A percentile compares a stretch with the other conserved stretches of the same genome.
phyloP scores from a whole-genome alignment of 1,140 invertebrate genomes.

The Drosophila pseudoananassae region DNA sequence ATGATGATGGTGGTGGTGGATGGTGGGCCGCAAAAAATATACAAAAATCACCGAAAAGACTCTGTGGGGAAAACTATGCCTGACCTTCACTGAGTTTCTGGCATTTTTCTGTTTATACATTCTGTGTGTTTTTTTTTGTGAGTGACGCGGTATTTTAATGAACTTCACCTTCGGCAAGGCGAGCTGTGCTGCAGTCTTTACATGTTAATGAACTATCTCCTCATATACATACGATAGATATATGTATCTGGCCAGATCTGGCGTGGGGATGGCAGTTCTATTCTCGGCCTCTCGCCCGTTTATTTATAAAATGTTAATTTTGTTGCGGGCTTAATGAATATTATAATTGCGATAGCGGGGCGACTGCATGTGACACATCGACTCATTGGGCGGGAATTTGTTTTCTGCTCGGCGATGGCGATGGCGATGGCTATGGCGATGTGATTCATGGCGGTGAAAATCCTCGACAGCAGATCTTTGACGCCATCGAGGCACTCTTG shows the following conservation, averaged over 20 bases:
- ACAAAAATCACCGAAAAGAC: slow-evolving; percentile 5
- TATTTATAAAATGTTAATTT: slow-evolving; percentile 51
- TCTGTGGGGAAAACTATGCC: slow-evolving; percentile 30
- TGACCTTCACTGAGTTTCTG: slow-evolving; percentile 59
- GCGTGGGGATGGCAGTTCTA: slow-evolving; percentile 13
- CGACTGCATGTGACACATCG: slow-evolving; percentile 66
- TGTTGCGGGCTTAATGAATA: slow-evolving; percentile 42
- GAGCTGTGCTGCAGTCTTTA: slow-evolving; percentile 56
- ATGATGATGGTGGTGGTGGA: slow-evolving; percentile 19
- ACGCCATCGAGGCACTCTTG: slow-evolving; percentile 23
- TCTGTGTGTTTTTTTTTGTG: slow-evolving; percentile 26
- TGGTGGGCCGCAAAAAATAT: slow-evolving; percentile 6
- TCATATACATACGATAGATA: not conserved
- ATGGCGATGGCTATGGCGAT: not conserved
- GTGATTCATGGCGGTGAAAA: slow-evolving; percentile 58
- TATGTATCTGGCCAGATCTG: not conserved
- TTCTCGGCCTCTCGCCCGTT: slow-evolving; percentile 19
- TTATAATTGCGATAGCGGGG: slow-evolving; percentile 30
- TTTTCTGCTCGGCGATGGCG: slow-evolving; percentile 10
- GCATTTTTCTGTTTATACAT: slow-evolving; percentile 21
- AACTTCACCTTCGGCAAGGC: slow-evolving; percentile 70
- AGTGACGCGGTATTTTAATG: slow-evolving; percentile 79
- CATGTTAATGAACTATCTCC: slow-evolving; percentile 72
- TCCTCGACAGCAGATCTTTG: slow-evolving; percentile 34
- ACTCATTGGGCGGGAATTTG: slow-evolving; percentile 62